These are phyloP conservation scores for Agelas oroides DNA, from an alignment of 37 sponge, comb jelly and placozoan species.

Conservation along the genomic window DNA sequence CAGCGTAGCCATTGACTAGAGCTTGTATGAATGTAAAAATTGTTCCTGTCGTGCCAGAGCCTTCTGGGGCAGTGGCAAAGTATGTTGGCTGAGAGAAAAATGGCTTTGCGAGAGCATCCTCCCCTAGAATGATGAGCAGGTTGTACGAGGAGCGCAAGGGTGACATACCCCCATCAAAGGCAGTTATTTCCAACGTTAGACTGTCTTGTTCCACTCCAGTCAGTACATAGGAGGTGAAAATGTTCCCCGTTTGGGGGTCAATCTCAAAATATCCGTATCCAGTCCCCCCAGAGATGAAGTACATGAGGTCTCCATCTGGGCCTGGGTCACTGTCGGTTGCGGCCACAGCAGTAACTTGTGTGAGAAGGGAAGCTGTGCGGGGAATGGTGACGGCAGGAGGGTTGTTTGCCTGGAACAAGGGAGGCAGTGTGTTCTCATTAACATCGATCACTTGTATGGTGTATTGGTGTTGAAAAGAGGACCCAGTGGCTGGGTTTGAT, in stretches of 20 bases:
- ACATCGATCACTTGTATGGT: slow-evolving; percentile 40
- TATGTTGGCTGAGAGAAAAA: slow-evolving; percentile 38
- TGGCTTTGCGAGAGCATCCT: slow-evolving; percentile 21
- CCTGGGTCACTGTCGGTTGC: slow-evolving; percentile 47
- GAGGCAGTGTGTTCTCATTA: slow-evolving; percentile 60
- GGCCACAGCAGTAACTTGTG: slow-evolving; percentile 28
- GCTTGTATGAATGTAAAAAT: slow-evolving; percentile 57
- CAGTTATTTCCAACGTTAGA: slow-evolving; percentile 31
- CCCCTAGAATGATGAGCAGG: slow-evolving; percentile 35
- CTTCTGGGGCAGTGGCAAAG: slow-evolving; percentile 38
- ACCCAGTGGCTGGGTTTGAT: neutral
- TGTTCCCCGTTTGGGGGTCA: slow-evolving; percentile 16
- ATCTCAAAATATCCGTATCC: slow-evolving; percentile 70
- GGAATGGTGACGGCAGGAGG: slow-evolving; percentile 4
- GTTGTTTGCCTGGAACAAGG: slow-evolving; percentile 29
- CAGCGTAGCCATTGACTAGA: slow-evolving; percentile 9
- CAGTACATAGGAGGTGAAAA: slow-evolving; percentile 23
- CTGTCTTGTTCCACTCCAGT: neutral
- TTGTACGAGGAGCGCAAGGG: slow-evolving; percentile 17
- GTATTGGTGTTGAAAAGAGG: neutral
- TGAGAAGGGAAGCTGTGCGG: slow-evolving; percentile 13
- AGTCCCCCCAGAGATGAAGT: slow-evolving; percentile 59
- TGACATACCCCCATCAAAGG: slow-evolving; percentile 5
- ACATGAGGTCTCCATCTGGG: slow-evolving; percentile 25
- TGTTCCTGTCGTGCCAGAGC: neutral